Conservation (phyloP, 1,140 invertebrate species). For the Wasmannia auropunctata region DNA sequence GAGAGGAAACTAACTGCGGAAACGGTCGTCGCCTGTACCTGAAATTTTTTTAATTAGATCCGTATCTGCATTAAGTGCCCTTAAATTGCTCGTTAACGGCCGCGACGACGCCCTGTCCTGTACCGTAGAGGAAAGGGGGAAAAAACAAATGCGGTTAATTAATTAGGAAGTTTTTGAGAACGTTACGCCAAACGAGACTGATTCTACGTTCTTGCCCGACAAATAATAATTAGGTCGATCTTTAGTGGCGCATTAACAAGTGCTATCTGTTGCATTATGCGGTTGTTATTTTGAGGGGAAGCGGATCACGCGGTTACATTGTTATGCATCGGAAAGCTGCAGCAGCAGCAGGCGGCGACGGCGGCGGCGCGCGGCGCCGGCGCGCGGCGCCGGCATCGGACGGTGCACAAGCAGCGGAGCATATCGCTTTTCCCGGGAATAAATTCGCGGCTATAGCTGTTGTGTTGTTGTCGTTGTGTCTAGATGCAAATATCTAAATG, state of each 20-base stretch:
- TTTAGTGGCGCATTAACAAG: slow-evolving; percentile 49
- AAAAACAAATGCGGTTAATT: slow-evolving; percentile 10
- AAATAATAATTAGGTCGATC: slow-evolving; percentile 31
- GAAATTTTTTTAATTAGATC: slow-evolving; percentile 56
- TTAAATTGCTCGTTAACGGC: slow-evolving; percentile 50
- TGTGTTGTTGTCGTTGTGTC: neutral
- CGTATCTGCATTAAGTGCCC: slow-evolving; percentile 44
- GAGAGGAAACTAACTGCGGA: neutral
- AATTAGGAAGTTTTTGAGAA: slow-evolving; percentile 37
- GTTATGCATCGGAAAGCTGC: slow-evolving; percentile 55
- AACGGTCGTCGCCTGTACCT: neutral
- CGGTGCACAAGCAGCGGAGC: neutral
- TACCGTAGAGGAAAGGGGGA: neutral
- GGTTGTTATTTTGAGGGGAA: slow-evolving; percentile 38
- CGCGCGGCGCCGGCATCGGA: neutral
- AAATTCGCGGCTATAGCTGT: slow-evolving; percentile 18
- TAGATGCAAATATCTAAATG: slow-evolving; percentile 40
- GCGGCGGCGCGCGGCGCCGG: neutral
- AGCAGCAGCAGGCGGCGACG: neutral
- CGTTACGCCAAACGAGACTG: neutral
- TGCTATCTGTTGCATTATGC: slow-evolving; percentile 53
- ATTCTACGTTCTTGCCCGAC: neutral
- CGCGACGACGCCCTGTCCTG: neutral
- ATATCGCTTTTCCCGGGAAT: slow-evolving; percentile 46
- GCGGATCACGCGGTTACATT: slow-evolving; percentile 50